Percentiles rank a stretch among this genome's conserved stretches.
Conservation (phyloP, 2,888 invertebrate genomes). For the Merodon equestris region DNA sequence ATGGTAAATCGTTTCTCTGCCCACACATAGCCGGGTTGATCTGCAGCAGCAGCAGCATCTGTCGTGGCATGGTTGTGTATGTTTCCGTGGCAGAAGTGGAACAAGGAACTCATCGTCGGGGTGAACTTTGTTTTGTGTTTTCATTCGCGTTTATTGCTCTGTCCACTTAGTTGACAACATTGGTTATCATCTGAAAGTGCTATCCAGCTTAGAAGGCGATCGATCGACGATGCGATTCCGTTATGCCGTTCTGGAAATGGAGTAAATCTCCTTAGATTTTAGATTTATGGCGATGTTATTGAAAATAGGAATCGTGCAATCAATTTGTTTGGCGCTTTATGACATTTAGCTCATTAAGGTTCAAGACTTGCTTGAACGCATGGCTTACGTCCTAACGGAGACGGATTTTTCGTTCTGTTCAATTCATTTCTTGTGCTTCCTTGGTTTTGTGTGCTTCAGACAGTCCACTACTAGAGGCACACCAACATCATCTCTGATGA, state of each 20-base stretch:
- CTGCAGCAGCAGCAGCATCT: background rate
- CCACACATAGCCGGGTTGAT: constrained; percentile 41
- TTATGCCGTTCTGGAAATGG: constrained; percentile 5
- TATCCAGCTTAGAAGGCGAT: no score
- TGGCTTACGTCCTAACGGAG: no score
- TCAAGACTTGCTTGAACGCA: no score
- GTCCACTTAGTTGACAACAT: background rate
- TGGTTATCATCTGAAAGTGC: background rate
- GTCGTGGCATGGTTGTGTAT: background rate
- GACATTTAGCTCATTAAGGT: no score
- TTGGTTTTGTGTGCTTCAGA: no score
- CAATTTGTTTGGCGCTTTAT: background rate
- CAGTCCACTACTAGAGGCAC: constrained; percentile 39
- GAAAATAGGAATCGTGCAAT: constrained; percentile 26
- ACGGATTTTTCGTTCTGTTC: no score
- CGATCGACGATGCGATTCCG: background rate
- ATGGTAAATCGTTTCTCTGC: constrained; percentile 45
- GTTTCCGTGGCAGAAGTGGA: constrained; percentile 55
- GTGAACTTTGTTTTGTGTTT: constrained; percentile 60
- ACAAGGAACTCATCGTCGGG: constrained; percentile 55
- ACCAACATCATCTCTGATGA: constrained; percentile 62
- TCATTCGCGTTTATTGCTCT: constrained; percentile 54
- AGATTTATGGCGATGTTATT: no score
- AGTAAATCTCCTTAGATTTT: no score
- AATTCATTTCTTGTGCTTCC: no score